phyloP scores from a whole-genome alignment of 1,140 invertebrate genomes.

The Galendromus occidentalis region DNA sequence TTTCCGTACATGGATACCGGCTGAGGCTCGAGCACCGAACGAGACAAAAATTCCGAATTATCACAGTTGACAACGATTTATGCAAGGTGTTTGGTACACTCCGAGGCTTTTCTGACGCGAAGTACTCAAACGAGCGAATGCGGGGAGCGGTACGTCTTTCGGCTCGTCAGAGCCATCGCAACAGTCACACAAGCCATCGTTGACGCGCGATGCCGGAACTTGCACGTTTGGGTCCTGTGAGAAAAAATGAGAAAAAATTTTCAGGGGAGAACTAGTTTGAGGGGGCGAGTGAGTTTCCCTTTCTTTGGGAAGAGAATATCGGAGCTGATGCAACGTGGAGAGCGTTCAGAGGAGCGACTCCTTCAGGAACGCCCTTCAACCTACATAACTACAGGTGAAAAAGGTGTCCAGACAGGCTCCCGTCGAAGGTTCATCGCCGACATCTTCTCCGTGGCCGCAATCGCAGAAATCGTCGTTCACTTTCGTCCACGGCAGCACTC shows the following conservation, averaged over 20 bases:
- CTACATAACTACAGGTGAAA: not conserved
- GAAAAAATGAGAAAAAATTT: no score
- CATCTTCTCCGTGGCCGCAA: not conserved
- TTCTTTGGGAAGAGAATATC: no score
- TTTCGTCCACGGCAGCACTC: not conserved
- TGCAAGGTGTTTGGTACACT: not conserved
- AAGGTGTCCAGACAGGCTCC: not conserved
- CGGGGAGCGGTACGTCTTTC: constrained; percentile 21
- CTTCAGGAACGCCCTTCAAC: constrained; percentile 4
- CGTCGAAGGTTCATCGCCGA: constrained; percentile 2
- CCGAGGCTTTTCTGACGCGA: not conserved
- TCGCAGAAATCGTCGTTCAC: not conserved
- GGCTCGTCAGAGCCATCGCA: constrained; percentile 60
- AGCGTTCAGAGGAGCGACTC: no score
- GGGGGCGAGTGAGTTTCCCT: no score
- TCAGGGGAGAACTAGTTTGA: no score
- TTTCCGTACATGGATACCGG: no score
- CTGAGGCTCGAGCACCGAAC: no score
- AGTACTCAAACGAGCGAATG: not conserved
- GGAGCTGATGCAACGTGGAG: no score
- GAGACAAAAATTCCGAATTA: no score
- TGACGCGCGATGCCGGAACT: constrained; percentile 24
- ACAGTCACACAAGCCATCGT: constrained; percentile 36
- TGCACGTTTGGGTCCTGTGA: not conserved
- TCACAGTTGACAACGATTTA: not conserved